Percentiles rank a stretch among this genome's conserved stretches.
Evolutionary conservation across 2,888 invertebrate species (phyloP).

Genomic region (Gerris lacustris): DNA sequence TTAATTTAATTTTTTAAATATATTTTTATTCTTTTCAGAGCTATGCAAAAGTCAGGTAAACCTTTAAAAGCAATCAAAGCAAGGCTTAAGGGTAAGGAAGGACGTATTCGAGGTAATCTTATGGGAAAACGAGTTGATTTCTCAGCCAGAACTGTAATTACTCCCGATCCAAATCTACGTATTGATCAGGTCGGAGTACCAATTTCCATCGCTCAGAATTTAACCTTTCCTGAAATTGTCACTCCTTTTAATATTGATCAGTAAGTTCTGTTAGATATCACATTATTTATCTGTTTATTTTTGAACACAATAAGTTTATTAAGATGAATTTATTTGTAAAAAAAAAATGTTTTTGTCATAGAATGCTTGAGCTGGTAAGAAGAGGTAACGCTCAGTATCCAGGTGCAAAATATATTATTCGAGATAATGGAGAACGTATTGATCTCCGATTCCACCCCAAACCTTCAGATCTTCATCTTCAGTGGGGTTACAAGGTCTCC

Average conservation of each 20-base stretch:
- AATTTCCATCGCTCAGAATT: slow-evolving; percentile 92
- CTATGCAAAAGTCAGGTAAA: slow-evolving; percentile 98
- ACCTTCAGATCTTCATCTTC: slow-evolving; percentile 88
- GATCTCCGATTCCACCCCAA: slow-evolving; percentile 97
- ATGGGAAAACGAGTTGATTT: slow-evolving; percentile 99
- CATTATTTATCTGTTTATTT: slow-evolving; percentile 19
- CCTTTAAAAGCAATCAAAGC: slow-evolving; percentile 96
- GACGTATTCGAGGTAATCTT: slow-evolving; percentile 94
- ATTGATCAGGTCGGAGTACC: slow-evolving; percentile 95
- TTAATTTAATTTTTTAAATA: no score
- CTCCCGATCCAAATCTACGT: slow-evolving; percentile 86
- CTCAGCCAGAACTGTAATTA: slow-evolving; percentile 96
- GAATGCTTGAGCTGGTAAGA: slow-evolving; percentile 82
- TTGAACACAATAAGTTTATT: neutral
- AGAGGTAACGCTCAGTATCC: slow-evolving; percentile 97
- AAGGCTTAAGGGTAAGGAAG: slow-evolving; percentile 94
- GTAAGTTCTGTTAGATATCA: slow-evolving; percentile 36
- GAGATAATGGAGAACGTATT: slow-evolving; percentile 97
- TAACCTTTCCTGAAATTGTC: slow-evolving; percentile 98
- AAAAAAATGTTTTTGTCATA: slow-evolving; percentile 30
- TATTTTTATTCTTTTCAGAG: slow-evolving; percentile 41
- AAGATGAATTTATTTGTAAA: slow-evolving; percentile 34
- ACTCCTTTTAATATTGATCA: slow-evolving; percentile 98
- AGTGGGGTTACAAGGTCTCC: slow-evolving; percentile 68
- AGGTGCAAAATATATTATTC: slow-evolving; percentile 96